Conservation (phyloP, 1,140 invertebrate species). For the Caerostris extrusa region DNA sequence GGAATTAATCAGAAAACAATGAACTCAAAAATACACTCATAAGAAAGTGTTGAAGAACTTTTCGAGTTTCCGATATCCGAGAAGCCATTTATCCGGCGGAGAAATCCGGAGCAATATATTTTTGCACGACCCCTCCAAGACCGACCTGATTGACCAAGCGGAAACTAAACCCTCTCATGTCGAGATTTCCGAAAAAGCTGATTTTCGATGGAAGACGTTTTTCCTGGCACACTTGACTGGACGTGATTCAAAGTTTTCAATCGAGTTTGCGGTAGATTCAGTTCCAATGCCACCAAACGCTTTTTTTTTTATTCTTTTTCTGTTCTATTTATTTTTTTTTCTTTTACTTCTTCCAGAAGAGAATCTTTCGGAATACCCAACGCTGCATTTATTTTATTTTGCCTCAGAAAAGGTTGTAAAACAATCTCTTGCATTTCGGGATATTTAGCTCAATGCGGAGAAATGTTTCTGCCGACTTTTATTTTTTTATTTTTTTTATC, state of each 20-base stretch:
- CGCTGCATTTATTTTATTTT: slow-evolving; percentile 47
- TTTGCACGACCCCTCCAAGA: slow-evolving; percentile 43
- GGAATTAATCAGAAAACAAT: background rate
- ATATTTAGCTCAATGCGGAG: slow-evolving; percentile 4
- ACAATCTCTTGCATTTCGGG: background rate
- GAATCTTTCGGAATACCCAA: background rate
- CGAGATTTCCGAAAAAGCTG: slow-evolving; percentile 58
- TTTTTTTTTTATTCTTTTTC: background rate
- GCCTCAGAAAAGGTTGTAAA: slow-evolving; percentile 13
- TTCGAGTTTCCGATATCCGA: background rate
- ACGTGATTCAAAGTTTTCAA: slow-evolving; percentile 68
- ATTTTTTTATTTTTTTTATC: background rate
- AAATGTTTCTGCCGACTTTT: background rate
- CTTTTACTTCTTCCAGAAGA: background rate
- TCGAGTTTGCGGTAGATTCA: slow-evolving; percentile 49
- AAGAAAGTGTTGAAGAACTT: slow-evolving; percentile 35
- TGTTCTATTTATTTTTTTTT: background rate
- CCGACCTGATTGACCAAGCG: slow-evolving; percentile 36
- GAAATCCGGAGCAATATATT: background rate
- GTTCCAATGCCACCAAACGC: background rate
- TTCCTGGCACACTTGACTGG: slow-evolving; percentile 30
- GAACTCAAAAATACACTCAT: background rate
- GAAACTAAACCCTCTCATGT: slow-evolving; percentile 66
- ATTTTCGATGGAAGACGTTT: slow-evolving; percentile 44
- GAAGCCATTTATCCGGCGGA: background rate